A percentile compares a stretch with the other conserved stretches of the same genome.
Conservation (phyloP, 2,797 vertebrate species). For the Sibirionetta formosa region DNA sequence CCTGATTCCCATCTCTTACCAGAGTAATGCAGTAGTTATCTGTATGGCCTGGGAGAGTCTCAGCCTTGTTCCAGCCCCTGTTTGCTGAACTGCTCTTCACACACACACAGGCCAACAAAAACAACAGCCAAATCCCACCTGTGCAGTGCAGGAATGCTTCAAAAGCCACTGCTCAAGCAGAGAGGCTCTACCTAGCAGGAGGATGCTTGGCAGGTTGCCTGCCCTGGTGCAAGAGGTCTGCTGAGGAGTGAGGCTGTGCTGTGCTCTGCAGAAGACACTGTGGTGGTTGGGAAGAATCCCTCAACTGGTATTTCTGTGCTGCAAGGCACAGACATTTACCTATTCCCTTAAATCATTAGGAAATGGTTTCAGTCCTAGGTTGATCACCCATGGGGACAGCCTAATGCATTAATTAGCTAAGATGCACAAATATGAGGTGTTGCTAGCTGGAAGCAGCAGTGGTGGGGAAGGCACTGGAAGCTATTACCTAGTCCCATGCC, state of each 20-base stretch:
- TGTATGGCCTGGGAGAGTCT: neutral
- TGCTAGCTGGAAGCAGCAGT: neutral
- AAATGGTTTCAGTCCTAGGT: neutral
- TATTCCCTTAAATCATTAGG: neutral
- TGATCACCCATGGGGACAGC: neutral
- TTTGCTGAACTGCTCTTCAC: neutral
- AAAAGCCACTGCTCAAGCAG: neutral
- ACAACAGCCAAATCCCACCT: neutral
- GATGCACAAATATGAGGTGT: neutral
- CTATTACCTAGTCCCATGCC: neutral
- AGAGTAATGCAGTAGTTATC: neutral
- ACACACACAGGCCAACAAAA: neutral
- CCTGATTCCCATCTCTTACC: neutral
- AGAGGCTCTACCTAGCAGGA: accelerated
- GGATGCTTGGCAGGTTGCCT: neutral
- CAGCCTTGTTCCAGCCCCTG: neutral
- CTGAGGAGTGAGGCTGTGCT: neutral
- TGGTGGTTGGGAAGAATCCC: neutral
- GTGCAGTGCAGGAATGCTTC: neutral
- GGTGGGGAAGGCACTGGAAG: neutral
- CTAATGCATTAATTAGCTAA: neutral
- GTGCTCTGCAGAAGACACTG: neutral
- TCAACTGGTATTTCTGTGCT: neutral
- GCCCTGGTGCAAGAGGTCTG: neutral
- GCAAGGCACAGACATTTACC: neutral